Base-by-base conservation (phyloP, 2,113 vertebrate species). In the Melanostigma gelatinosum region DNA sequence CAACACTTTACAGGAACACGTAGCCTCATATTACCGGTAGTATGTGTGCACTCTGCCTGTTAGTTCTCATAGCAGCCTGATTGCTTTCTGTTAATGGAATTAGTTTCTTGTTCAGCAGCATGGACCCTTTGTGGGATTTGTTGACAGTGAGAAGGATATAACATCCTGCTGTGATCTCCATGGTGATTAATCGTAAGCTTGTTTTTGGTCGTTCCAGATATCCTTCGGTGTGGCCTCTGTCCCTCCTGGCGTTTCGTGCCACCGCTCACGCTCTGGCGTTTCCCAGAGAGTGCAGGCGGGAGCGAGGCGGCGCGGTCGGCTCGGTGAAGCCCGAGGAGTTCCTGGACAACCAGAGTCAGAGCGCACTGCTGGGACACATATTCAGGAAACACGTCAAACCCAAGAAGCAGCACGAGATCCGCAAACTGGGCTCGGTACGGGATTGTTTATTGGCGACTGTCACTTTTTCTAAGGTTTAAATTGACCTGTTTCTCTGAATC, bases 321-420 rank as follows among this genome's bases (percentile, higher is more conserved):
- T 66, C 29, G 10, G 52, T 38, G 75, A 93, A 86, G 63, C 94
- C 95, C 0, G 90, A 93, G 1, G 96, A 97, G 86, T 97, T 97
- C 87, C 86, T 72, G 84, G 84, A 93, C 29, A 97, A 98, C 83
- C 93, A 86, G 3, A 95, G 96, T 84, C 97, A 98, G 93, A 97
- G 97, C 88, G 92, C 94, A n/a, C 77, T 85, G 81, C 94, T 98
- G 42, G 90, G 92, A 8, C 96, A 97, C 44, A 93, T 95, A 2
- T 97, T 98, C 79, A 96, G 97, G 83, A 97, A 96, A 84, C 97
- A 99, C 3, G 94, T 99, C 78, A 97, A 97, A 88, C 97, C 97
- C 68, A 98, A 99, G 93, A 99, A 98, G 69, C 97, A 98, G 88
- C 97, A 98, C 16, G 97, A 98, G 91, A 97, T 99, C 85, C 86